Percentiles rank a stretch among this genome's conserved stretches.
Conservation (phyloP, 2,797 vertebrate species). For the Lacerta viridis region DNA sequence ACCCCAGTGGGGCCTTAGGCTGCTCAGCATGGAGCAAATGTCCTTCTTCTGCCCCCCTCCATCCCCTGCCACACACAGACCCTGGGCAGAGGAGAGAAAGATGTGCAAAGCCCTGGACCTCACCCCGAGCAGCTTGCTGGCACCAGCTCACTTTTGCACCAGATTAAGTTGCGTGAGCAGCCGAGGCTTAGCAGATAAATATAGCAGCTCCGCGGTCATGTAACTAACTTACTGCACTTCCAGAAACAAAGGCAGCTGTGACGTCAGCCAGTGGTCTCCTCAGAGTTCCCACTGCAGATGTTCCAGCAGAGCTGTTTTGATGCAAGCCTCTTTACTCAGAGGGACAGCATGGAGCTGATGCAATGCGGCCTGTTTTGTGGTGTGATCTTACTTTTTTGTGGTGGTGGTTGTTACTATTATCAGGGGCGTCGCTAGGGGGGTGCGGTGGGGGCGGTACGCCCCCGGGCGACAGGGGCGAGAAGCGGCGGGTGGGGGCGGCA, state of each 20-base stretch:
- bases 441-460: no score
- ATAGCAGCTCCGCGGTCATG: conserved; percentile 30
- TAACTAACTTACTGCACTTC: background rate
- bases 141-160: conserved; percentile 35
- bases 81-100: background rate
- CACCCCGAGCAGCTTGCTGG: conserved; percentile 10
- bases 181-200: conserved; percentile 19
- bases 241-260: background rate
- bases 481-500: no score
- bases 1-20: no score
- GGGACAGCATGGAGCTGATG: background rate
- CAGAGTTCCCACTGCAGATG: conserved; percentile 13
- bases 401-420: background rate
- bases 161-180: conserved; percentile 41
- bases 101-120: background rate
- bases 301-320: background rate
- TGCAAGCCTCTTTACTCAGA: background rate
- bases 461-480: no score
- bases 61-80: no score
- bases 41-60: no score
- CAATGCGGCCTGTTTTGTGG: background rate
- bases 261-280: background rate
- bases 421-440: no score
- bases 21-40: no score
- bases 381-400: no score